A percentile compares a stretch with the other conserved stretches of the same genome.
Evolutionary conservation across 1,140 invertebrate genomes (phyloP).

Genomic region (Diachasma alloeum): DNA sequence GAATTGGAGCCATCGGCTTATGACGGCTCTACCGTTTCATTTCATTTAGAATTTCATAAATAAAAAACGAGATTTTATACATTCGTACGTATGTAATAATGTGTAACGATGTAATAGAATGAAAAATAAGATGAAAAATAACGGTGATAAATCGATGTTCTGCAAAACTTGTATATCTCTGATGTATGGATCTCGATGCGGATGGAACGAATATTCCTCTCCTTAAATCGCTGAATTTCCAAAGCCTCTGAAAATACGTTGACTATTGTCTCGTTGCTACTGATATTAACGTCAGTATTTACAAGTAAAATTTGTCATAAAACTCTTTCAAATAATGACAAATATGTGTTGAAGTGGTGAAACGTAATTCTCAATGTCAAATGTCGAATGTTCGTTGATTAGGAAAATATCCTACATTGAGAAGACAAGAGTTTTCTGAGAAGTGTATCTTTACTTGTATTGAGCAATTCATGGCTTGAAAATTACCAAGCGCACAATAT

Average conservation of each 20-base stretch:
- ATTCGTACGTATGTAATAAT: slow-evolving; percentile 37
- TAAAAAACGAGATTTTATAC: slow-evolving; percentile 36
- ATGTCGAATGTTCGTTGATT: no score
- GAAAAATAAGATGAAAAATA: not conserved
- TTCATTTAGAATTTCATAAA: slow-evolving; percentile 1
- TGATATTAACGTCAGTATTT: not conserved
- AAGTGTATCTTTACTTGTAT: no score
- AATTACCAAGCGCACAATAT: no score
- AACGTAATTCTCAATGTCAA: no score
- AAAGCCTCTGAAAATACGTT: not conserved
- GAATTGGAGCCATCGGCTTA: not conserved
- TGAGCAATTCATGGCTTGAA: no score
- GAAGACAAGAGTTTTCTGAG: no score
- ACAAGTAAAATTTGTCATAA: not conserved
- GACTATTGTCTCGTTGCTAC: slow-evolving; percentile 23
- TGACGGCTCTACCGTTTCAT: not conserved
- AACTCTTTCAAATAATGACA: not conserved
- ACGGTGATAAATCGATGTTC: slow-evolving; percentile 15
- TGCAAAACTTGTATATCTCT: slow-evolving; percentile 8
- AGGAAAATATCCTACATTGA: no score
- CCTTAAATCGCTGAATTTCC: not conserved
- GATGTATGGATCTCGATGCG: slow-evolving; percentile 17
- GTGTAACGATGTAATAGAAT: slow-evolving; percentile 35
- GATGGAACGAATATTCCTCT: slow-evolving; percentile 4
- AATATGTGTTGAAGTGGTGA: not conserved